These are phyloP conservation scores for Delia radicum DNA, from an alignment of 1,140 invertebrate genomes.

Conservation along the genomic window DNA sequence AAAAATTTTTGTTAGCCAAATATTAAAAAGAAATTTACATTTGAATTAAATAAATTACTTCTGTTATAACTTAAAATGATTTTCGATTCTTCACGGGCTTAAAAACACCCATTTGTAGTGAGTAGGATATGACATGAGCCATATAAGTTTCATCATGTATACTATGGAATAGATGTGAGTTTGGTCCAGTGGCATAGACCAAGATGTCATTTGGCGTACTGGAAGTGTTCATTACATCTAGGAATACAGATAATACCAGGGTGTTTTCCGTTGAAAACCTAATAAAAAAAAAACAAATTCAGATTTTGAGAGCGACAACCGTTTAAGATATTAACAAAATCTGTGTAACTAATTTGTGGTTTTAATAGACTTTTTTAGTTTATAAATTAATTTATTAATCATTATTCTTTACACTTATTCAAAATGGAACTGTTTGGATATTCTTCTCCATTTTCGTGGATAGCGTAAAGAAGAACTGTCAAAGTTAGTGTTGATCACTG, in stretches of 20 bases:
- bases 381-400: too few species aligned
- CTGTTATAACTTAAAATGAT: neutral
- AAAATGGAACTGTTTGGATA: too few species aligned
- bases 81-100: neutral
- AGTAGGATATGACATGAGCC: conserved; percentile 39
- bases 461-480: too few species aligned
- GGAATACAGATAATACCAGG: conserved; percentile 34
- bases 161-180: conserved; percentile 38
- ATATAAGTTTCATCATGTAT: conserved; percentile 42
- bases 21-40: neutral
- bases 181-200: conserved; percentile 33
- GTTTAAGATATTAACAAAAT: too few species aligned
- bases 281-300: neutral
- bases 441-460: too few species aligned
- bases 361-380: too few species aligned
- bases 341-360: too few species aligned
- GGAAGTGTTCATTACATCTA: neutral
- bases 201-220: neutral
- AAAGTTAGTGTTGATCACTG: too few species aligned
- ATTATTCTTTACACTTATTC: too few species aligned
- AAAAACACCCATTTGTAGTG: conserved; percentile 31
- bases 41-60: conserved; percentile 10
- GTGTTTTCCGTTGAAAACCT: conserved; percentile 23
- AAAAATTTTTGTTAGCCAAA: conserved; percentile 15
- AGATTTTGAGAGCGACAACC: too few species aligned